These are phyloP conservation scores for Cynopterus sphinx DNA, from an alignment of 2,797 vertebrate species.

Conservation along the genomic window DNA sequence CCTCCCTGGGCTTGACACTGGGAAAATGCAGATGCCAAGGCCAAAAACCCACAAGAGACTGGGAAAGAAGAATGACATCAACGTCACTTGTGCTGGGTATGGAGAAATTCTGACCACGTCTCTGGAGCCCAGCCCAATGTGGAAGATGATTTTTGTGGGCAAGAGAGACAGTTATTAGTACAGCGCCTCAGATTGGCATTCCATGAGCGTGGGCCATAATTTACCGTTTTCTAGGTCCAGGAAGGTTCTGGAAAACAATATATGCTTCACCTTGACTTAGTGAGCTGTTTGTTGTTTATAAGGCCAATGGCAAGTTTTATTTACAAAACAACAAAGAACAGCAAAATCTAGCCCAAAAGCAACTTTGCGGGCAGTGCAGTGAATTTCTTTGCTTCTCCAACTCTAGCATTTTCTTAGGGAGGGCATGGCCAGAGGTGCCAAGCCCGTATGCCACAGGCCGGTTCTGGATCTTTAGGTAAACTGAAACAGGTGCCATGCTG, in stretches of 20 bases:
- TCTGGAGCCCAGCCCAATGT: neutral
- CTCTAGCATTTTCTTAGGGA: neutral
- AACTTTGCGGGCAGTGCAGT: rapidly evolving
- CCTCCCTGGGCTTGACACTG: neutral
- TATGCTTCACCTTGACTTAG: neutral
- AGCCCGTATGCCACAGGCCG: neutral
- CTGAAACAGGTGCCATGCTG: neutral
- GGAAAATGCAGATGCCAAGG: neutral
- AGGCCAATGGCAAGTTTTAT: neutral
- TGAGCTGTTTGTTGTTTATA: neutral
- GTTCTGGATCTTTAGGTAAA: neutral
- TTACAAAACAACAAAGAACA: neutral
- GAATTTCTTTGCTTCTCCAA: neutral
- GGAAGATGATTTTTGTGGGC: constrained; percentile 27
- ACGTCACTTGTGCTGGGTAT: rapidly evolving
- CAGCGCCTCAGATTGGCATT: constrained; percentile 20
- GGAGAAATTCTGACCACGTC: neutral
- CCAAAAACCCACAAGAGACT: neutral
- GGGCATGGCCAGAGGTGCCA: neutral
- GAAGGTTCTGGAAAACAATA: constrained; percentile 7
- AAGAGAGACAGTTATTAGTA: constrained; percentile 19
- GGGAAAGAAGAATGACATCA: neutral
- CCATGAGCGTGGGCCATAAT: neutral
- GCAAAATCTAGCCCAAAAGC: neutral
- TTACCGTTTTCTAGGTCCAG: neutral